Percentiles rank a stretch among this genome's conserved stretches.
Conservation (phyloP, 2,113 vertebrate genomes). For the Hyperopisus bebe region DNA sequence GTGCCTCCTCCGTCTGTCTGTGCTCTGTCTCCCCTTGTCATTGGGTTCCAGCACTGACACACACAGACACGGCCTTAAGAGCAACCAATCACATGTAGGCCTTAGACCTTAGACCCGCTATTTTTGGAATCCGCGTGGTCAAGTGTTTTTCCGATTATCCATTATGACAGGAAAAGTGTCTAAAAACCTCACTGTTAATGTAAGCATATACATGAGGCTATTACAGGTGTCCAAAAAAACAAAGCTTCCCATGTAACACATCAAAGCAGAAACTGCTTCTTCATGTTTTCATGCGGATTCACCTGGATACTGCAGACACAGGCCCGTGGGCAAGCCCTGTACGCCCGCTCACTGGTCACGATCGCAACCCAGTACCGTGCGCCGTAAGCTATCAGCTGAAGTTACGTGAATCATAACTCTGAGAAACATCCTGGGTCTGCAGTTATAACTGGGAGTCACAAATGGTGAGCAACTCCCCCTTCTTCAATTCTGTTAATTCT, state of each 20-base stretch:
- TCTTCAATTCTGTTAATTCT: neutral
- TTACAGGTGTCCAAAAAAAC: neutral
- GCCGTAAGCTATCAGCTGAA: neutral
- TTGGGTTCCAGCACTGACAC: neutral
- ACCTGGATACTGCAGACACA: neutral
- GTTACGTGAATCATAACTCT: no score
- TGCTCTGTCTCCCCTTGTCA: neutral
- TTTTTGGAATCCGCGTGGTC: neutral
- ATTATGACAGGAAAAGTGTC: neutral
- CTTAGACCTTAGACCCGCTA: neutral
- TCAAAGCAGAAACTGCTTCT: neutral
- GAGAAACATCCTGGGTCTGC: neutral
- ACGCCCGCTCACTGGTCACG: neutral
- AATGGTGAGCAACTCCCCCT: neutral
- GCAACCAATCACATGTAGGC: neutral
- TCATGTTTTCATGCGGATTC: neutral
- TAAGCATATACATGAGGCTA: neutral
- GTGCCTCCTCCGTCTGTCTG: no score
- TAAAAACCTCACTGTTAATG: neutral
- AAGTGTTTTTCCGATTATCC: neutral
- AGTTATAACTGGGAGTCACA: neutral
- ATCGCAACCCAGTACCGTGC: neutral
- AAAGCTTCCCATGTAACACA: neutral
- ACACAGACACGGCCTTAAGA: neutral
- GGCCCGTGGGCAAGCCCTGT: neutral